These are phyloP conservation scores for Gortyna flavago DNA, from an alignment of 2,888 invertebrate species.

Conservation along the genomic window DNA sequence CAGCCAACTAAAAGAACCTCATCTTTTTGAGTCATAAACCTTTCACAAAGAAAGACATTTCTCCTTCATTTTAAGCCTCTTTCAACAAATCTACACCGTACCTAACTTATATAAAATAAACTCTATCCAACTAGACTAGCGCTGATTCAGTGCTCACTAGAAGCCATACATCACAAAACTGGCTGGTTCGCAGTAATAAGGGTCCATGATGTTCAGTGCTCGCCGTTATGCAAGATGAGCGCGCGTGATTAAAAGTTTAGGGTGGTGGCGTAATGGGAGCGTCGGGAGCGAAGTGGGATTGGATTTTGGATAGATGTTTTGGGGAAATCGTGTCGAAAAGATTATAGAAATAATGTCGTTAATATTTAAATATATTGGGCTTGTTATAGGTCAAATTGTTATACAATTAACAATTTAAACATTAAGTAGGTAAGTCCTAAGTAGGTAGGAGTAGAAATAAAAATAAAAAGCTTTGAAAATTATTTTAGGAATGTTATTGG, in stretches of 20 bases:
- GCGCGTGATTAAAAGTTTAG: conserved; percentile 73
- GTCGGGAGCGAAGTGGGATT: conserved; percentile 36
- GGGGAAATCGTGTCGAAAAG: not conserved
- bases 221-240: conserved; percentile 65
- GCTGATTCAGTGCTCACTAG: conserved; percentile 20
- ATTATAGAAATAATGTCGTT: not conserved
- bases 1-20: not conserved
- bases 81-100: not conserved
- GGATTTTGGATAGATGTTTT: not conserved
- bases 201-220: conserved; percentile 82
- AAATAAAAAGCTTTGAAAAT: not conserved
- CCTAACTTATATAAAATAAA: conserved; percentile 12
- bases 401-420: not conserved
- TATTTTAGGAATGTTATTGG: not conserved
- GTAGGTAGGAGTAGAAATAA: too few relatives aligned
- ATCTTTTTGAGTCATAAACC: not conserved
- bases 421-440: too few relatives aligned
- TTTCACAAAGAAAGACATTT: not conserved
- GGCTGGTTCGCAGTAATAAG: conserved; percentile 76
- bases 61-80: not conserved
- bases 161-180: conserved; percentile 44
- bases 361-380: not conserved
- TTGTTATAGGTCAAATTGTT: not conserved
- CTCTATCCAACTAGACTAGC: conserved; percentile 14
- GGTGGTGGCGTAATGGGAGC: conserved; percentile 67